phyloP scores from a whole-genome alignment of 2,797 vertebrate genomes.

The Pipistrellus kuhlii region DNA sequence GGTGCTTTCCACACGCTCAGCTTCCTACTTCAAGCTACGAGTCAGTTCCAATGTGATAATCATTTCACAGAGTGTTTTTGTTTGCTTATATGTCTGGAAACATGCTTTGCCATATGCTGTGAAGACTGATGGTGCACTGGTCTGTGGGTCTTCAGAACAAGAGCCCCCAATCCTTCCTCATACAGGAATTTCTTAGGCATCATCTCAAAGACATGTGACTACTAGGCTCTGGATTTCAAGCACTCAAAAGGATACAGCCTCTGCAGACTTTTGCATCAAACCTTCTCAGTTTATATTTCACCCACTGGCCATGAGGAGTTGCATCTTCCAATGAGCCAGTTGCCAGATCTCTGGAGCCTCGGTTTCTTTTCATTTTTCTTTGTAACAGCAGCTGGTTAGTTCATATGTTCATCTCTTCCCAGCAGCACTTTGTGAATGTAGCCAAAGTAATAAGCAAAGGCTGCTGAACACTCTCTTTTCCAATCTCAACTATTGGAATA shows the following conservation, averaged over 20 bases:
- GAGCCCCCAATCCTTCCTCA: neutral
- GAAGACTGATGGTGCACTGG: neutral
- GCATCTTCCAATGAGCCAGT: neutral
- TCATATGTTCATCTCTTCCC: neutral
- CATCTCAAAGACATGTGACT: neutral
- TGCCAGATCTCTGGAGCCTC: neutral
- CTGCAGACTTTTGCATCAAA: neutral
- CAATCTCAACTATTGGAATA: neutral
- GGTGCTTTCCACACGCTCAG: neutral
- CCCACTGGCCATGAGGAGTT: neutral
- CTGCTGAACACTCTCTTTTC: neutral
- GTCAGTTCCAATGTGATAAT: neutral
- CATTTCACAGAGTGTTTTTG: neutral
- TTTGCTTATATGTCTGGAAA: neutral
- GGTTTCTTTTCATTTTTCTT: neutral
- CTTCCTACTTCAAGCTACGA: neutral
- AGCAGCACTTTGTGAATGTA: neutral
- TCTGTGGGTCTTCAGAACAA: neutral
- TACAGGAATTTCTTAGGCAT: neutral
- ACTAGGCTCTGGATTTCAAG: neutral
- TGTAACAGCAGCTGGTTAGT: neutral
- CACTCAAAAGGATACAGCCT: neutral
- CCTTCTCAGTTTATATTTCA: neutral
- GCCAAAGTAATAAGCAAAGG: neutral
- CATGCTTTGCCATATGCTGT: neutral